Percentiles rank a stretch among this genome's conserved stretches.
These are phyloP conservation scores for Malthinus flaveolus DNA, from an alignment of 2,888 invertebrate genomes.

Conservation along the genomic window DNA sequence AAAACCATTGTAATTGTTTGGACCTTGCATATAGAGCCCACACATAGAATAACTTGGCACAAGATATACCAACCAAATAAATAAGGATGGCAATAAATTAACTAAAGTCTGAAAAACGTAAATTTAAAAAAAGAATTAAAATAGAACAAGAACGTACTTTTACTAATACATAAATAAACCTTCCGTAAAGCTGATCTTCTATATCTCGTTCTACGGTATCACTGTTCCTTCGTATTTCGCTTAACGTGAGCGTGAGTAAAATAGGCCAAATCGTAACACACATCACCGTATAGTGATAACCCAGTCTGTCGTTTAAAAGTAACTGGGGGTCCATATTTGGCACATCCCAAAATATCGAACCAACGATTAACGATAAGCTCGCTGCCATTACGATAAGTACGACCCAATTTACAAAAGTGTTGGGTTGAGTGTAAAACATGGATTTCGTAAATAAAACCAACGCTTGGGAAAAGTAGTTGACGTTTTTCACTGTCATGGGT, in stretches of 20 bases:
- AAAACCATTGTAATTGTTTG: constrained; percentile 68
- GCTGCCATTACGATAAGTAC: constrained; percentile 78
- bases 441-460: constrained; percentile 71
- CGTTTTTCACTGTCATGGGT: constrained; percentile 66
- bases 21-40: constrained; percentile 74
- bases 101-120: constrained; percentile 67
- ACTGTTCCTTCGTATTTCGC: constrained; percentile 61
- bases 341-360: constrained; percentile 89
- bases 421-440: constrained; percentile 82
- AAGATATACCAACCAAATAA: constrained; percentile 82
- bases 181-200: constrained; percentile 76
- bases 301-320: constrained; percentile 75
- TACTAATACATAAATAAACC: constrained; percentile 75
- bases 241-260: constrained; percentile 64
- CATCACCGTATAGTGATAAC: constrained; percentile 85
- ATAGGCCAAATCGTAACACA: constrained; percentile 80
- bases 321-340: constrained; percentile 75
- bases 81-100: constrained; percentile 75
- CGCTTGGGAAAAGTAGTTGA: constrained; percentile 70
- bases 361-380: constrained; percentile 79
- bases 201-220: constrained; percentile 79
- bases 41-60: constrained; percentile 90
- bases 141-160: constrained; percentile 63
- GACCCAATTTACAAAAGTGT: constrained; percentile 78
- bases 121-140: constrained; percentile 10